A percentile compares a stretch with the other conserved stretches of the same genome.
phyloP scores from a whole-genome alignment of 2,888 invertebrate species.

The Malthinus seriepunctatus region DNA sequence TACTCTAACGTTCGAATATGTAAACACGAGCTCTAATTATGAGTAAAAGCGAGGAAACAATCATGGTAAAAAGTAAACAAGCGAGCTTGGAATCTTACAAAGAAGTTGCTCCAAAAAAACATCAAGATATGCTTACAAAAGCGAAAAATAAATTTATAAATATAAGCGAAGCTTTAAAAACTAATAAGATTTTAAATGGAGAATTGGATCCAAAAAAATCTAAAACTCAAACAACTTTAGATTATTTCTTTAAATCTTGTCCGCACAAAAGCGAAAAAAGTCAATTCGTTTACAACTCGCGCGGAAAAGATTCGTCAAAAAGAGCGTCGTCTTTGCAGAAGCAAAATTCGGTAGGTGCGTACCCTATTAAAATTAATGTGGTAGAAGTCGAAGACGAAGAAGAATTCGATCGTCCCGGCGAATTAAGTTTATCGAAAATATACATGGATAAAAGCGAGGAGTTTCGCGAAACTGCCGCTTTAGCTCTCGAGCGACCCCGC shows the following conservation, averaged over 20 bases:
- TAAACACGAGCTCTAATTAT: conserved; percentile 6
- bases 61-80: conserved; percentile 56
- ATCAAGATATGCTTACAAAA: conserved; percentile 54
- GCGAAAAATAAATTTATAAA: conserved; percentile 48
- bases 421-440: conserved; percentile 46
- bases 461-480: conserved; percentile 52
- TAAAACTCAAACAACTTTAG: conserved; percentile 54
- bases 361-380: conserved; percentile 48
- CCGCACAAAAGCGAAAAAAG: conserved; percentile 51
- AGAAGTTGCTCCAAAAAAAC: conserved; percentile 51
- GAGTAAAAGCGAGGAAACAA: conserved; percentile 14
- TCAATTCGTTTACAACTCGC: conserved; percentile 39
- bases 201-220: conserved; percentile 43
- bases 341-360: conserved; percentile 50
- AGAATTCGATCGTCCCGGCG: conserved; percentile 37
- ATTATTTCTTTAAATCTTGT: conserved; percentile 56
- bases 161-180: conserved; percentile 54
- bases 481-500: conserved; percentile 66
- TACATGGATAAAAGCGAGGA: conserved; percentile 48
- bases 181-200: conserved; percentile 44
- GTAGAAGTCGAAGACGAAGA: conserved; percentile 41
- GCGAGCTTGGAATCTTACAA: conserved; percentile 53
- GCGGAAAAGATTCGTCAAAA: conserved; percentile 27
- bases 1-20: neutral
- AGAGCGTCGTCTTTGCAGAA: conserved; percentile 43